phyloP scores from a whole-genome alignment of 2,113 vertebrate genomes.

The Scopus umbretta region DNA sequence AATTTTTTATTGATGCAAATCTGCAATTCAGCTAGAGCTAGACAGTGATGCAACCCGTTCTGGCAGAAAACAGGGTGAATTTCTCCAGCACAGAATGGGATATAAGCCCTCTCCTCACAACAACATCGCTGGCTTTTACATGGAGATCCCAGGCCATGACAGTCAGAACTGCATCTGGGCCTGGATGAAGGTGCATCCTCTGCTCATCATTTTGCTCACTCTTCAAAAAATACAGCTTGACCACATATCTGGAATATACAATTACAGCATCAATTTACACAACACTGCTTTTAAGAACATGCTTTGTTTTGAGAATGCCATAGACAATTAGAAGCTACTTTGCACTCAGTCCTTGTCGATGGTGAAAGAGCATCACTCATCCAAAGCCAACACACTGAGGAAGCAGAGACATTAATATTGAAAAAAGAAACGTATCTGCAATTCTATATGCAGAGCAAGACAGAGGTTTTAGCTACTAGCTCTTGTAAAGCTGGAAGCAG shows the following conservation, averaged over 20 bases:
- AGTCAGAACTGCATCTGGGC: background rate
- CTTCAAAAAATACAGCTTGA: background rate
- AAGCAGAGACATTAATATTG: background rate
- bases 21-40: slow-evolving; percentile 23
- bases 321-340: background rate
- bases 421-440: background rate
- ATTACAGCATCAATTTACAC: background rate
- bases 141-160: background rate
- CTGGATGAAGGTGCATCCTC: background rate
- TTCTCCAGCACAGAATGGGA: background rate
- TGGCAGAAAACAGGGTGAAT: background rate
- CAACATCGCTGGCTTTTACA: background rate
- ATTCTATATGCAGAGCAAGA: background rate
- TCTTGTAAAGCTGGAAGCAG: background rate
- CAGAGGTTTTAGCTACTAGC: background rate
- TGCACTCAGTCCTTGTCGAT: accelerated
- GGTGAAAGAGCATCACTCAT: background rate
- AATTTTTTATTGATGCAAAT: slow-evolving; percentile 48
- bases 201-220: background rate
- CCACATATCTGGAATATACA: background rate
- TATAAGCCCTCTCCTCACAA: background rate
- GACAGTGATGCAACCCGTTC: background rate
- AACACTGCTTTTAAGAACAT: background rate
- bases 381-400: background rate
- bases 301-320: background rate